These are phyloP conservation scores for Linyphia triangularis DNA, from an alignment of 2,888 invertebrate species.

Conservation along the genomic window DNA sequence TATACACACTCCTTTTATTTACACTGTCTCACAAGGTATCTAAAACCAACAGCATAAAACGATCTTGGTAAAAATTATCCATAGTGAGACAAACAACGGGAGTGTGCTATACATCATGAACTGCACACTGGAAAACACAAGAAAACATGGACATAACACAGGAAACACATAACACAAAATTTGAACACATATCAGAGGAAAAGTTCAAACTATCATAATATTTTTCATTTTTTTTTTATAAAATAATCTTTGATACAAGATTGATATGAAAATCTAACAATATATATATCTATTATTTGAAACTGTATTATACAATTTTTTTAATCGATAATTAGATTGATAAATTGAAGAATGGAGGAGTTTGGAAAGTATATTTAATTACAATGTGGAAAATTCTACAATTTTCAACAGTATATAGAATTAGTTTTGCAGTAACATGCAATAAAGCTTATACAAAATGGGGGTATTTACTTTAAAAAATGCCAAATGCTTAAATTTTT, in stretches of 20 bases:
- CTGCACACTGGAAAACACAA: constrained; percentile 21
- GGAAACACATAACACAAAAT: constrained; percentile 34
- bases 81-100: constrained; percentile 69
- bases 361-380: constrained; percentile 9
- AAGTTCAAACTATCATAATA: constrained; percentile 16
- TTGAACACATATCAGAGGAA: constrained; percentile 32
- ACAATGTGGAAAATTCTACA: constrained; percentile 38
- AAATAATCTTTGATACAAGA: constrained; percentile 42
- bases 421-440: too few species aligned
- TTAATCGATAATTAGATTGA: background rate
- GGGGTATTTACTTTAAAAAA: too few species aligned
- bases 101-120: constrained; percentile 70
- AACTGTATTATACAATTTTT: constrained; percentile 25
- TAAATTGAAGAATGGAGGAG: background rate
- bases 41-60: constrained; percentile 64
- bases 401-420: background rate
- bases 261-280: constrained; percentile 40
- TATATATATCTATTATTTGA: constrained; percentile 28
- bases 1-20: constrained; percentile 75
- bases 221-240: constrained; percentile 19
- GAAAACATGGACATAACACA: constrained; percentile 28
- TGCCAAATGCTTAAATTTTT: too few species aligned
- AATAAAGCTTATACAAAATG: too few species aligned
- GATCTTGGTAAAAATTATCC: constrained; percentile 38
- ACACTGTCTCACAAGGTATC: constrained; percentile 72